Percentiles rank a stretch among this genome's conserved stretches.
Conservation (phyloP, 2,113 vertebrate species). For the Sinosuthora webbiana region DNA sequence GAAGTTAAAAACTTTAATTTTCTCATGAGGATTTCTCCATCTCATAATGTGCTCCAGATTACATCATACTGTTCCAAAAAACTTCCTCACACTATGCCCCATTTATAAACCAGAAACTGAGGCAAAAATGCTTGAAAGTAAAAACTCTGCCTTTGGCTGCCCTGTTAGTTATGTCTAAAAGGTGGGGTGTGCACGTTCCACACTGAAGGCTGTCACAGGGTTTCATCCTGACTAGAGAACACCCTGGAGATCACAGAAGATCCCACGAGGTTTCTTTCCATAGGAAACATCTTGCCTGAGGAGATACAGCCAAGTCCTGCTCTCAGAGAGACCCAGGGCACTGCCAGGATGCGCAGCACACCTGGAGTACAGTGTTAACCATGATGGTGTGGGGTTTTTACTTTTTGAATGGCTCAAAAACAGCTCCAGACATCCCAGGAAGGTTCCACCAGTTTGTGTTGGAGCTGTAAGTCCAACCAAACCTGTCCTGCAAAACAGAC, state of each 20-base stretch:
- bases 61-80: neutral
- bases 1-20: neutral
- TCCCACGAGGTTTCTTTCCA: neutral
- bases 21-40: neutral
- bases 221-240: neutral
- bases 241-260: neutral
- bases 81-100: neutral
- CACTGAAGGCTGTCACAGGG: neutral
- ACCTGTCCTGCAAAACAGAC: neutral
- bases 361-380: neutral
- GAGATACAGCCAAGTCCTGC: neutral
- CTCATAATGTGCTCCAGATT: neutral
- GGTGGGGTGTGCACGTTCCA: neutral
- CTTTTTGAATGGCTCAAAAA: neutral
- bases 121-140: neutral
- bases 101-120: neutral
- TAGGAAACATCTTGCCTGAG: neutral
- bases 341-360: neutral
- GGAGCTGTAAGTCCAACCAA: neutral
- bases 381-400: neutral
- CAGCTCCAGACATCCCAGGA: neutral
- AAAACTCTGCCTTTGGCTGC: neutral
- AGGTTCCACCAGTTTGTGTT: neutral
- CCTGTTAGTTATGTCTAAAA: neutral
- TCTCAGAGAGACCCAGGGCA: neutral